Base-by-base conservation (phyloP, 2,113 vertebrate species). In the Bubo scandiacus region DNA sequence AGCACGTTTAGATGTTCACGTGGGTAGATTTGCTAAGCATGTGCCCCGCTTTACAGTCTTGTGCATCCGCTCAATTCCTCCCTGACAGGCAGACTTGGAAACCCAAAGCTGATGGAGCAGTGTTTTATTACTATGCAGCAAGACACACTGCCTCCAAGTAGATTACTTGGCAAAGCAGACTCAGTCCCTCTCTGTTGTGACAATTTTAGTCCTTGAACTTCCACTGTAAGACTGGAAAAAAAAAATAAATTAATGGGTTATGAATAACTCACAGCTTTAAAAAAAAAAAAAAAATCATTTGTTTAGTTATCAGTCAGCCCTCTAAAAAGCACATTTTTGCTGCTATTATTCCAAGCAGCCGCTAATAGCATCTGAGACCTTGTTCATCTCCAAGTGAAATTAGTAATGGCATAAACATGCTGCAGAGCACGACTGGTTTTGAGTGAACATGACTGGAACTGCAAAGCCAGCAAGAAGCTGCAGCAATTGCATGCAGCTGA, bases 331-430 rank as follows among this genome's bases (percentile, higher is more conserved):
- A 90, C 42, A 67, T 81, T 92, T 91, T 71, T 45, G 86, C 74
- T 91, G 78, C 78, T 88, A 78, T 90, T 85, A 86, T 91, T 59
- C 72, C 79, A 77, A 90, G 90, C 86, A 81, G 88, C 92, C 94
- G 79, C 90, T 96, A 85, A 95, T 15, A 90, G 88, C 92, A 95
- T 90, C 83, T 3, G 78, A 97, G 81, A 88, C 72, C 86, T 87
- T 19, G 3, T 47, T 93, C 91, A 92, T 91, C 88, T 91, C 74
- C 82, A 65, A 81, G 83, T 23, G 58, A 92, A 94, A 82, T 87
- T 45, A 96, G 88, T 63, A 45, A 26, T 67, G 87, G 96, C 95
- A 97, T 27, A 81, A 80, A 92, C 91, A 85, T 11, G 78, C 79
- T 86, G 80, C 0, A 0, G 83, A 96, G 78, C 86, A 77, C 3